Conservation (phyloP, 2,797 vertebrate species). For the Clarias platycephalus region DNA sequence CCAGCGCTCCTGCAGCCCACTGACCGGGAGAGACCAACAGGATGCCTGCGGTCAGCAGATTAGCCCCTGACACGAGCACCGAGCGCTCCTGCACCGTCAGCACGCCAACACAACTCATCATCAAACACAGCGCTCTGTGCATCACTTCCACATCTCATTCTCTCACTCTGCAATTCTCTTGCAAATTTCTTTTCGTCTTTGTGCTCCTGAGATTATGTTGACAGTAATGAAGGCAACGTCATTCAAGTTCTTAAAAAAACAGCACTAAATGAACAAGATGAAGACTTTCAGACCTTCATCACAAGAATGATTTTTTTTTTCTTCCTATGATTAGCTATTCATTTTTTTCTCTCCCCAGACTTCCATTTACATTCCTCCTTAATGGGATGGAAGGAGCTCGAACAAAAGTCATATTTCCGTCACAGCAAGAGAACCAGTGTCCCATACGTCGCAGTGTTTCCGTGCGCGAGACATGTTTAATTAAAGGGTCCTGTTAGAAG, state of each 20-base stretch:
- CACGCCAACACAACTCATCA: slow-evolving; percentile 58
- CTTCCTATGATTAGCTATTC: slow-evolving; percentile 31
- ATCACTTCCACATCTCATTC: slow-evolving; percentile 3
- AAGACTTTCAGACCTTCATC: background rate
- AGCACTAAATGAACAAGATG: background rate
- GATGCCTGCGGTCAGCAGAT: slow-evolving; percentile 61
- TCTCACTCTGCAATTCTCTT: slow-evolving; percentile 12
- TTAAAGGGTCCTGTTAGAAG: slow-evolving; percentile 47
- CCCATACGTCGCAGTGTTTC: background rate
- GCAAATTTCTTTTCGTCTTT: slow-evolving; percentile 10
- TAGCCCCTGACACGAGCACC: slow-evolving; percentile 50
- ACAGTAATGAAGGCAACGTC: slow-evolving; percentile 55
- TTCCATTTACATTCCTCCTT: slow-evolving; percentile 15
- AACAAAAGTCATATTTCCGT: slow-evolving; percentile 19
- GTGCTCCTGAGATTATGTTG: slow-evolving; percentile 49
- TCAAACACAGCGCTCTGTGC: slow-evolving; percentile 49
- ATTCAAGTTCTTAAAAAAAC: background rate
- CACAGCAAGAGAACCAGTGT: background rate
- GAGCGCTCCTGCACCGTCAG: slow-evolving; percentile 58
- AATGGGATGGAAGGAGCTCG: slow-evolving; percentile 16
- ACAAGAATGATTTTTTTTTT: slow-evolving; percentile 25
- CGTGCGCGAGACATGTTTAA: slow-evolving; percentile 40
- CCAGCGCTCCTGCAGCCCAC: slow-evolving; percentile 29
- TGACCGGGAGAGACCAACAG: slow-evolving; percentile 20
- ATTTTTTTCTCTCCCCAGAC: background rate